Base-by-base conservation (phyloP, 1,140 invertebrate genomes). In the Drosophila willistoni region DNA sequence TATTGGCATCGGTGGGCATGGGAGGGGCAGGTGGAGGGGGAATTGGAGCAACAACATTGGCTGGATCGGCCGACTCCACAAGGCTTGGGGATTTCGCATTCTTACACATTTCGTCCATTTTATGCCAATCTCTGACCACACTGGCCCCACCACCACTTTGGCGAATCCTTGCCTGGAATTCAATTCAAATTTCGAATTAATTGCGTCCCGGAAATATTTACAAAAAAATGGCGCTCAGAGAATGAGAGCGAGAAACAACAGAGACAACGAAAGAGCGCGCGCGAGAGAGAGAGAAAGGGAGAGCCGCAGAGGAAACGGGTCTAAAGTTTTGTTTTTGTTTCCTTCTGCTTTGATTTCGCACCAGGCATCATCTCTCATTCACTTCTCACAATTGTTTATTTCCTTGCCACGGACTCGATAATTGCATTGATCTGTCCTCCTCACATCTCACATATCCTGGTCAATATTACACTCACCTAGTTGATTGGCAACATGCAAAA, bases 141-240 rank as follows among this genome's bases (percentile, higher is more conserved):
- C 34, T 61, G 73, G 65, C 66, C 61, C 44, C 44, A 67, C 22
- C 47, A 22, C 71, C 36, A 39, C 36, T 39, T 51, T 51, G 44
- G 42, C 68, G 57, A 64, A 36, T 19, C 64, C 64, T 56, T 55
- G 63, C 41, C 69, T 77, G 63, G 12, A 77, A 77, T 13, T 12
- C 7, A 22, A 56, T 17, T 55, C 17, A 55, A 55, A 65, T 41
- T 60, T 19, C 57, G 29, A 9, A 36, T 60, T 42, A 68, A 75
- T 69, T 54, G 73, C 73, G 65, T 81, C 69, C 14, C 25, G 69
- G 63, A 72, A 54, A 73, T 19, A 51, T 51, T 51, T 19, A 34
- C 64, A 51, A 78, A 79, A 81, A 86, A 87, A 86, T 86, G 82
- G 82, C 82, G 82, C 82, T 85, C 71, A 71, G 25, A 14, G 68